A percentile compares a stretch with the other conserved stretches of the same genome.
phyloP scores from a whole-genome alignment of 2,113 vertebrate species.

The Paraplagusia blochii region DNA sequence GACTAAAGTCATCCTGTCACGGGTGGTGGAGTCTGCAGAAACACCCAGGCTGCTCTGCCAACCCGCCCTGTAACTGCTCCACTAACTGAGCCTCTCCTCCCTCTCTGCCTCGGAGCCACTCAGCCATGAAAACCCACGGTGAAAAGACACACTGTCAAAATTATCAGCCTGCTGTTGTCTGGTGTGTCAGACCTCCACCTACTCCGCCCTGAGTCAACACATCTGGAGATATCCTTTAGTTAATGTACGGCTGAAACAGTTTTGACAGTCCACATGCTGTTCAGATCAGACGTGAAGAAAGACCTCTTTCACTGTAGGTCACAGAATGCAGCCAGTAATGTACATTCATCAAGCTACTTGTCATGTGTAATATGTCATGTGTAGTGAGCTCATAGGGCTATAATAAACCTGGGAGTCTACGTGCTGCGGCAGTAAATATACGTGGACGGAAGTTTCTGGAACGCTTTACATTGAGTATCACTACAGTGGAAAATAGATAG shows the following conservation, averaged over 20 bases:
- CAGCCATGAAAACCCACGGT: conserved; percentile 23
- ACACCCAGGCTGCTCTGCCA: not conserved
- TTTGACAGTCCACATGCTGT: not conserved
- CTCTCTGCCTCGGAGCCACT: conserved; percentile 1
- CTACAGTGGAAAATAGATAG: no score
- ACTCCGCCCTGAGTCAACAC: conserved; percentile 13
- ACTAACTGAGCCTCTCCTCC: not conserved
- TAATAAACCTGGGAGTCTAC: not conserved
- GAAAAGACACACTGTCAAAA: conserved; percentile 13
- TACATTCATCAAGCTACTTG: conserved; percentile 1
- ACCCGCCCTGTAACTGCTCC: conserved; percentile 20
- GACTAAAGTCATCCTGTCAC: no score
- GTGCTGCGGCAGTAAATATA: not conserved
- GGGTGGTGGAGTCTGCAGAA: not conserved
- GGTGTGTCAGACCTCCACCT: conserved; percentile 3
- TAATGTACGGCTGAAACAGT: conserved; percentile 1
- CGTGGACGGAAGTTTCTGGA: no score
- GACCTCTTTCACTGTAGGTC: not conserved
- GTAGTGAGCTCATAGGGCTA: not conserved
- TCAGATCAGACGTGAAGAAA: not conserved
- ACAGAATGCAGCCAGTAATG: conserved; percentile 3
- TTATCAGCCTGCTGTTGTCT: conserved; percentile 13
- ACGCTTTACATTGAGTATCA: no score
- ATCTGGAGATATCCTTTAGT: not conserved
- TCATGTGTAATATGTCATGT: conserved; percentile 4